These are phyloP conservation scores for Coleophora deauratella DNA, from an alignment of 2,888 invertebrate species.

Conservation along the genomic window DNA sequence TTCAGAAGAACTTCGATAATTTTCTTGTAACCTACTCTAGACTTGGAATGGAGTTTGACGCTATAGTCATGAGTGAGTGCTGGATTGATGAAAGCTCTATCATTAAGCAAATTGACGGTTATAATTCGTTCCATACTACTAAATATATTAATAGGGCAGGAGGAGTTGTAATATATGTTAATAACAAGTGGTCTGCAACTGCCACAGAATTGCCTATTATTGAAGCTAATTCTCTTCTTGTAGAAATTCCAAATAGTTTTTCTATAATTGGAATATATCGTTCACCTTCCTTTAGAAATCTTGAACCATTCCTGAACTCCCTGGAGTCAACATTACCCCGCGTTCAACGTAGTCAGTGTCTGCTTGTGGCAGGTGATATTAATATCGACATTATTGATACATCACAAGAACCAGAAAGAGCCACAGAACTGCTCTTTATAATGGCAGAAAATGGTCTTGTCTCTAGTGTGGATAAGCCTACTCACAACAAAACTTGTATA, in stretches of 20 bases:
- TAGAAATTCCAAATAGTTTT: not conserved
- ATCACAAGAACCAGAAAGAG: no score
- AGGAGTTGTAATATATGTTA: constrained; percentile 3
- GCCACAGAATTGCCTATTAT: not conserved
- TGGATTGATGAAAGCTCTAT: not conserved
- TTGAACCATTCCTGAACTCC: not conserved
- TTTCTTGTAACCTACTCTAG: not conserved
- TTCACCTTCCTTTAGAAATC: constrained; percentile 1
- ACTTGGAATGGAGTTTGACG: not conserved
- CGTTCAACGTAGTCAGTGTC: no score
- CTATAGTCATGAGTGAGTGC: not conserved
- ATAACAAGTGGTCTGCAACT: not conserved
- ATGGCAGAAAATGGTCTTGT: no score
- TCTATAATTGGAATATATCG: constrained; percentile 2
- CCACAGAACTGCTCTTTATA: no score
- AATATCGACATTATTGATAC: no score
- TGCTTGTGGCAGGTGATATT: no score
- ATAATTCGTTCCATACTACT: not conserved
- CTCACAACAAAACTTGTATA: no score
- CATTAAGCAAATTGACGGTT: not conserved
- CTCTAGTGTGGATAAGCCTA: no score
- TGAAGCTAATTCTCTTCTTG: not conserved
- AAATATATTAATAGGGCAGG: constrained; percentile 5
- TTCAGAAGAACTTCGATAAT: not conserved
- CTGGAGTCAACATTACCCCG: no score